A percentile compares a stretch with the other conserved stretches of the same genome.
These are phyloP conservation scores for Euschistus heros DNA, from an alignment of 1,140 invertebrate species.

Conservation along the genomic window DNA sequence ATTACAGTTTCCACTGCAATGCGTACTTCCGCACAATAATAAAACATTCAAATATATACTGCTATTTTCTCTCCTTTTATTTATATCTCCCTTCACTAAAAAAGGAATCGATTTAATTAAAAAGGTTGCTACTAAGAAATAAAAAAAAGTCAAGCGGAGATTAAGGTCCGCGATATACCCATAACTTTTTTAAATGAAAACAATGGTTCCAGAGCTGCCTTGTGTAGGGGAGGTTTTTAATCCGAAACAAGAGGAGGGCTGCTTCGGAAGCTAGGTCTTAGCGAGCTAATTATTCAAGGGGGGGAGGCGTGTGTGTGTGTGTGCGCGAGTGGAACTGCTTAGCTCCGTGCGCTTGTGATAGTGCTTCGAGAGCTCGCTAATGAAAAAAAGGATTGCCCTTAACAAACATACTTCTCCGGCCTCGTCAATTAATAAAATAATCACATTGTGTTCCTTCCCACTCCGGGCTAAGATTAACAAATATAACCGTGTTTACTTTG, in stretches of 20 bases:
- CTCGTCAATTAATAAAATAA: slow-evolving; percentile 13
- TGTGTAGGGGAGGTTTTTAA: not conserved
- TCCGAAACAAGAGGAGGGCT: not conserved
- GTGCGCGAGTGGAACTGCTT: not conserved
- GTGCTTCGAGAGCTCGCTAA: not conserved
- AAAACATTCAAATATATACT: slow-evolving; percentile 1
- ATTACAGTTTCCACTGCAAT: not conserved
- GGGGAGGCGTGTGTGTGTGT: not conserved
- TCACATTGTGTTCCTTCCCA: slow-evolving; percentile 13
- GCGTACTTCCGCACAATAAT: not conserved
- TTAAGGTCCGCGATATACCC: slow-evolving; percentile 5
- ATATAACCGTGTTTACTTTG: slow-evolving; percentile 11
- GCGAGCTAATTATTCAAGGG: slow-evolving; percentile 4
- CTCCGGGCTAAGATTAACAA: slow-evolving; percentile 11
- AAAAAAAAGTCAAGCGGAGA: not conserved
- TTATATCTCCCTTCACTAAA: not conserved
- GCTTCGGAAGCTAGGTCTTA: slow-evolving; percentile 1
- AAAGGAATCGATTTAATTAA: slow-evolving; percentile 12
- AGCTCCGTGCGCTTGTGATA: not conserved
- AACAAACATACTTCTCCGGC: slow-evolving; percentile 2
- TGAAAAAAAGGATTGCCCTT: slow-evolving; percentile 5
- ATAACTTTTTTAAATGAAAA: slow-evolving; percentile 14
- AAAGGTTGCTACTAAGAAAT: not conserved
- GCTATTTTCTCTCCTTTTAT: not conserved
- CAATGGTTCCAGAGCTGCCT: not conserved